Conservation (phyloP, 2,888 invertebrate genomes). For the Ischnus inquisitorius region DNA sequence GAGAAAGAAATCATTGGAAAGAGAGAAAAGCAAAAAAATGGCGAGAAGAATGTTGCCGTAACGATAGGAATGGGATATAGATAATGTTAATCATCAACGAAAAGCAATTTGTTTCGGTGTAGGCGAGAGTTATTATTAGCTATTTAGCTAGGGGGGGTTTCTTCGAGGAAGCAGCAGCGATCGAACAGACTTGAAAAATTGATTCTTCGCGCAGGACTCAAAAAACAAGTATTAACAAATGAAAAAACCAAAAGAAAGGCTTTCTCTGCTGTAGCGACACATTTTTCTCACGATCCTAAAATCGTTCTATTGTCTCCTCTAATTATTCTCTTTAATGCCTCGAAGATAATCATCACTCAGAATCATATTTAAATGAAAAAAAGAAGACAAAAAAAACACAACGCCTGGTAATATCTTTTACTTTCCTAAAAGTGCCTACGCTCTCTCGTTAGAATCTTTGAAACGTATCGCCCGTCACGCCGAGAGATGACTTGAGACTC, state of each 20-base stretch:
- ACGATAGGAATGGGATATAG: slow-evolving; percentile 49
- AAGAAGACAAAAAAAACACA: slow-evolving; percentile 16
- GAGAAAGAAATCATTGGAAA: slow-evolving; percentile 34
- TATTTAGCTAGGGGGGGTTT: slow-evolving; percentile 5
- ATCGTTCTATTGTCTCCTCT: slow-evolving; percentile 43
- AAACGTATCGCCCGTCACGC: slow-evolving; percentile 41
- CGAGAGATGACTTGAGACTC: slow-evolving; percentile 19
- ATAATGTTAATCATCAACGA: slow-evolving; percentile 76
- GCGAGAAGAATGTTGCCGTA: slow-evolving; percentile 20
- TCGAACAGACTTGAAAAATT: slow-evolving; percentile 44
- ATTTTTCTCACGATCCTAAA: slow-evolving; percentile 48
- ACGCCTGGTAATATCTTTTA: slow-evolving; percentile 48
- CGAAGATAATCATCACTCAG: slow-evolving; percentile 36
- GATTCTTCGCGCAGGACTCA: slow-evolving; percentile 28
- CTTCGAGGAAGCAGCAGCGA: slow-evolving; percentile 46
- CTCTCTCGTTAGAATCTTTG: slow-evolving; percentile 79
- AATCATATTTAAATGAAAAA: slow-evolving; percentile 42
- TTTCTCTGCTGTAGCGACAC: slow-evolving; percentile 45
- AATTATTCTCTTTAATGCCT: slow-evolving; percentile 11
- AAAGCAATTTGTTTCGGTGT: slow-evolving; percentile 77
- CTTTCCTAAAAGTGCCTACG: slow-evolving; percentile 84
- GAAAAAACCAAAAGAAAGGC: slow-evolving; percentile 11
- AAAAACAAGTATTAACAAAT: slow-evolving; percentile 13
- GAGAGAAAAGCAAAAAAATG: not conserved
- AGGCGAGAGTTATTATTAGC: slow-evolving; percentile 39